Evolutionary conservation across 2,888 invertebrate species (phyloP).

Genomic region (Caenorhabditis panamensis): DNA sequence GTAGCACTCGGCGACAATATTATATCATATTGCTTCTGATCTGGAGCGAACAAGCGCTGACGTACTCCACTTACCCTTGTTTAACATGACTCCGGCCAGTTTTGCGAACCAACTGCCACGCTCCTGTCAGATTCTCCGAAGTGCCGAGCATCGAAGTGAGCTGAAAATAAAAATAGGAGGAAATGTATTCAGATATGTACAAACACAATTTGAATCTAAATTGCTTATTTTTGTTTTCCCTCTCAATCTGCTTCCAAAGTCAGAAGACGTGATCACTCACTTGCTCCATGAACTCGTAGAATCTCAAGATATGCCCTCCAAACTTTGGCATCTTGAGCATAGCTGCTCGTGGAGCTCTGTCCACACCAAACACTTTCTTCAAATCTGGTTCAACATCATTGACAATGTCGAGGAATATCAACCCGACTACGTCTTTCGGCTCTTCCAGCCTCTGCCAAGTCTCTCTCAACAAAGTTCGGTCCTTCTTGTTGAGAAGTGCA

Average conservation of each 20-base stretch:
- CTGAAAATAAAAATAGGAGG: constrained; percentile 65
- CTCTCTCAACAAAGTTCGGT: constrained; percentile 76
- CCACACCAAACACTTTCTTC: constrained; percentile 80
- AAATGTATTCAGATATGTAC: background rate
- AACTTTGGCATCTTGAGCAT: constrained; percentile 81
- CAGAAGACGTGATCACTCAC: constrained; percentile 49
- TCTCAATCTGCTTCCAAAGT: too few relatives aligned
- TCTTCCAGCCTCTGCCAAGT: constrained; percentile 78
- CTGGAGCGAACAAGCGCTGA: background rate
- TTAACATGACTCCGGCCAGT: constrained; percentile 77
- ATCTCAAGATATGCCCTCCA: constrained; percentile 79
- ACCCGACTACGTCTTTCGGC: constrained; percentile 79
- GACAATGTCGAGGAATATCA: constrained; percentile 79
- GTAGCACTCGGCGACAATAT: too few relatives aligned
- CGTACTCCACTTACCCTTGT: constrained; percentile 50
- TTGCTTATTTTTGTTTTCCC: background rate
- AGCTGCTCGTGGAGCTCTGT: constrained; percentile 77
- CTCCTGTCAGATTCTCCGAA: constrained; percentile 79
- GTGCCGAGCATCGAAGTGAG: constrained; percentile 79
- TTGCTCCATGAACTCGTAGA: constrained; percentile 79
- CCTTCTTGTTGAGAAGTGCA: constrained; percentile 75
- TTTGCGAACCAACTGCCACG: constrained; percentile 80
- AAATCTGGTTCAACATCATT: constrained; percentile 79
- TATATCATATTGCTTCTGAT: background rate
- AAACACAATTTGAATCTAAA: background rate